phyloP scores from a whole-genome alignment of 2,113 vertebrate species.

The Dolichallabes microphthalmus region DNA sequence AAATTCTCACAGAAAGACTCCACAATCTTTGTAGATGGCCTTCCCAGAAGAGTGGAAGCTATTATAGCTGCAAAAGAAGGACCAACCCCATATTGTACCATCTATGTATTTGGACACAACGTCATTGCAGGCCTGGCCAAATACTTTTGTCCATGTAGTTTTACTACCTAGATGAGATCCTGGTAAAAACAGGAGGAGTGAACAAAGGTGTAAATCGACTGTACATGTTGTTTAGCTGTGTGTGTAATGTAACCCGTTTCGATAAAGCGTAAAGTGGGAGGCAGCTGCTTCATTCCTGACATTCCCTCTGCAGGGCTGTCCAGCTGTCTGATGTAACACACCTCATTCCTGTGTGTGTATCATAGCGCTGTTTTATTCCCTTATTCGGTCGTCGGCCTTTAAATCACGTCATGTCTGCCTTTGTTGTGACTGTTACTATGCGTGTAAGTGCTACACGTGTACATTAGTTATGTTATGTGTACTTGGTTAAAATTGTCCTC shows the following conservation, averaged over 20 bases:
- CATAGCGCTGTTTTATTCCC: constrained; percentile 53
- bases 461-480: not conserved
- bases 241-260: constrained; percentile 11
- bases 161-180: not conserved
- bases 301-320: constrained; percentile 85
- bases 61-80: too few relatives aligned
- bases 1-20: too few relatives aligned
- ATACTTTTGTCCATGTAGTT: not conserved
- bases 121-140: too few relatives aligned
- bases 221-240: not conserved
- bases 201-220: not conserved
- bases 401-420: not conserved
- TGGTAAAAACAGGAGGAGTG: too few relatives aligned
- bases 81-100: too few relatives aligned
- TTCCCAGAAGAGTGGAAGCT: too few relatives aligned
- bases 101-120: too few relatives aligned
- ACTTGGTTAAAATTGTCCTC: not conserved
- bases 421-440: not conserved
- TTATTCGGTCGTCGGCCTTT: not conserved
- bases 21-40: too few relatives aligned
- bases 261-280: constrained; percentile 42
- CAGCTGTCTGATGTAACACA: constrained; percentile 90
- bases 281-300: constrained; percentile 73
- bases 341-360: constrained; percentile 60
- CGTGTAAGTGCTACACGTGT: not conserved